These are phyloP conservation scores for Sinocyclocheilus maitianheensis DNA, from an alignment of 2,113 vertebrate genomes.

Conservation along the genomic window DNA sequence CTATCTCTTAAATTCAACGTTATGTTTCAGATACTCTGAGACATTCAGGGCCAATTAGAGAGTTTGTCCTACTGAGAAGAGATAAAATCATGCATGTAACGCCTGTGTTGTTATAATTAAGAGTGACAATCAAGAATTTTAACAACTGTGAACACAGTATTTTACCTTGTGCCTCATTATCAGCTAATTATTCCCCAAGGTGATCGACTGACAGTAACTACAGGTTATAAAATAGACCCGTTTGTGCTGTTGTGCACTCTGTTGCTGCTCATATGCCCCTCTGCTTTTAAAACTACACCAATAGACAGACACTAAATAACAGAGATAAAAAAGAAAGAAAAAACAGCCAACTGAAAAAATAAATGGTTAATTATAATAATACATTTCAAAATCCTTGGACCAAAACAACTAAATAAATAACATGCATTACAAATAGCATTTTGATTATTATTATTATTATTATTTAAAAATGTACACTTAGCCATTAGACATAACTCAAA, in stretches of 20 bases:
- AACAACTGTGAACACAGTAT: slow-evolving; percentile 63
- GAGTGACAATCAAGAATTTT: slow-evolving; percentile 71
- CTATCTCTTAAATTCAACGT: slow-evolving; percentile 43
- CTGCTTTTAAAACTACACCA: slow-evolving; percentile 1
- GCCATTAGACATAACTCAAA: too few relatives aligned
- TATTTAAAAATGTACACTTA: too few relatives aligned
- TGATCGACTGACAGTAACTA: slow-evolving; percentile 65
- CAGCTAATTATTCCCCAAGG: slow-evolving; percentile 66
- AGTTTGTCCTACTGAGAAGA: slow-evolving; percentile 36
- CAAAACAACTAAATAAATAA: not conserved
- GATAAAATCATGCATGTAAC: slow-evolving; percentile 41
- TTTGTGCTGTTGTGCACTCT: slow-evolving; percentile 54
- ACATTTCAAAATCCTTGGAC: too few relatives aligned
- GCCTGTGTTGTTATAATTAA: slow-evolving; percentile 65
- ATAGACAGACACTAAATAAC: not conserved
- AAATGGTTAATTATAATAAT: not conserved
- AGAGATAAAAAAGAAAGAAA: not conserved
- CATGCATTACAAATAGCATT: not conserved
- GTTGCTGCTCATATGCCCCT: not conserved
- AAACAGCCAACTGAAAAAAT: not conserved
- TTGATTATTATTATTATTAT: too few relatives aligned
- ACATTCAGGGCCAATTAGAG: slow-evolving; percentile 51
- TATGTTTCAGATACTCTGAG: slow-evolving; percentile 40
- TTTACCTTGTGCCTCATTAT: slow-evolving; percentile 72
- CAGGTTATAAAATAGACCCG: slow-evolving; percentile 66